Evolutionary conservation across 1,140 invertebrate genomes (phyloP), one percentile per base, ranked within the genome.

Genomic region (Drosophila rufa): DNA sequence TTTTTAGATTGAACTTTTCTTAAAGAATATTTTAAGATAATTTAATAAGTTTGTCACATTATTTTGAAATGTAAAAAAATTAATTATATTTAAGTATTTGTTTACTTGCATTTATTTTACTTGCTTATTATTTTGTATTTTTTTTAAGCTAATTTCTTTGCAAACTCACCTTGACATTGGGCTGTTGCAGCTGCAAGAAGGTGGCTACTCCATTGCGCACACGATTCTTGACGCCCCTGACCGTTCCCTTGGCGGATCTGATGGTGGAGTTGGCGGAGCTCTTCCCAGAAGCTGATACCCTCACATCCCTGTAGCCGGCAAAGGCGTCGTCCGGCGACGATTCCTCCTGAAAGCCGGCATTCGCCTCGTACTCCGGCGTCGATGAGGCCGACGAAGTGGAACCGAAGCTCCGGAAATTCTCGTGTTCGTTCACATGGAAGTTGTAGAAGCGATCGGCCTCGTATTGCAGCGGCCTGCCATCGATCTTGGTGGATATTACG

Each of bases 191-290:
- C 85, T 97, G 96, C 15, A 98, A 94, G 93, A 99, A 99, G 6
- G 98, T 98, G 15, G 97, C 97, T 82, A 99, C 99, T 71, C 98
- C 98, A 56, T 97, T 97, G 79, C 97, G 94, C 25, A 99, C 98
- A 80, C 98, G 95, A 94, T 99, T 99, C 93, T 97, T 98, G 50
- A 98, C 97, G 51, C 98, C 98, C 19, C 98, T 94, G 61, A 99
- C 96, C 3, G 97, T 98, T 36, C 98, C 98, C 92, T 97, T 97
- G 68, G 96, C 95, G 94, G 98, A 99, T 76, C 95, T 94, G 90
- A 98, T 98, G 56, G 97, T 96, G 4, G 95, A 59, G 7, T 45
- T 96, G 95, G 27, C 94, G 93, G 87, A 15, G 2, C 15, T 14
- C 25, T 60, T 96, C 95, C 19, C 94, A 93, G 83, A 95, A 50